Evolutionary conservation across 2,113 vertebrate genomes (phyloP).

Genomic region (Brachypodius melanocephalos): DNA sequence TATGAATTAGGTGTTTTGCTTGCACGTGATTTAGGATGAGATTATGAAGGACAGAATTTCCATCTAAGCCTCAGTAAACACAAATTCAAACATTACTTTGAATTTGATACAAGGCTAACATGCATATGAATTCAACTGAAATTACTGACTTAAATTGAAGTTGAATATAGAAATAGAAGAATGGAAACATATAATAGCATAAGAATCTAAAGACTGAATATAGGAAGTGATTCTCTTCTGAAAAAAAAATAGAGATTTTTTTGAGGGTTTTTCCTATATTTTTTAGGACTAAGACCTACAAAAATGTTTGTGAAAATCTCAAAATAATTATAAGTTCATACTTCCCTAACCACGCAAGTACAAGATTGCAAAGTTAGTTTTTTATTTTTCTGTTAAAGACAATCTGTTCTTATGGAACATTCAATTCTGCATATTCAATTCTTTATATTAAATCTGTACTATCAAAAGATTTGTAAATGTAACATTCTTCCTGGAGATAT

Average conservation of each 20-base stretch:
- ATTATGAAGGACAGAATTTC: neutral
- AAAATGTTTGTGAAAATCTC: neutral
- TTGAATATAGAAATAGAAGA: neutral
- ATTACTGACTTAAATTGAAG: neutral
- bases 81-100: neutral
- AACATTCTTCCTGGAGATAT: neutral
- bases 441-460: no score
- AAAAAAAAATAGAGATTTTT: neutral
- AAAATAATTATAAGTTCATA: neutral
- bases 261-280: accelerated
- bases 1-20: neutral
- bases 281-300: neutral
- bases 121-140: neutral
- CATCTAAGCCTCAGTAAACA: neutral
- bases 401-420: neutral
- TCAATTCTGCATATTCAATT: neutral
- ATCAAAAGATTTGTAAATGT: neutral
- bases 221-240: neutral
- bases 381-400: neutral
- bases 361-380: neutral
- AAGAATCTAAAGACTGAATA: neutral
- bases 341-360: neutral
- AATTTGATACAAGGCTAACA: neutral
- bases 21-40: neutral
- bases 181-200: neutral